These are phyloP conservation scores for Hippocampus barbouri DNA, from an alignment of 2,113 vertebrate species.

Conservation along the genomic window DNA sequence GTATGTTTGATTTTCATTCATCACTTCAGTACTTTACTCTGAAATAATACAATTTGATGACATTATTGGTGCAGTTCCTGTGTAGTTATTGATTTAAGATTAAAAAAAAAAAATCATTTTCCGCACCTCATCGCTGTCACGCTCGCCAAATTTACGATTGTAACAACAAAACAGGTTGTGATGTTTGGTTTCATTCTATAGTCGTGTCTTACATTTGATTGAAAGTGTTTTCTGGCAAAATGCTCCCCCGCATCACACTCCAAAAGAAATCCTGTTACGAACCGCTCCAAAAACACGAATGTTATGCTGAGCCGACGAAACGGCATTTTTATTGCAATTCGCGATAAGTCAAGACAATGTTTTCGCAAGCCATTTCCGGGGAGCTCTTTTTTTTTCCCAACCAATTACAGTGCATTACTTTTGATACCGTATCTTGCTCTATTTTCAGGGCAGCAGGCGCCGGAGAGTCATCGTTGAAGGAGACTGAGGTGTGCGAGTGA, in stretches of 20 bases:
- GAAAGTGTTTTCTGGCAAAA: too few species aligned
- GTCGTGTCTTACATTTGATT: too few species aligned
- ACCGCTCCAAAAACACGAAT: background rate
- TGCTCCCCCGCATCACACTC: background rate
- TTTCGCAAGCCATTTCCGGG: background rate
- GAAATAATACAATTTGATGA: background rate
- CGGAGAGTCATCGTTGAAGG: conserved; percentile 28
- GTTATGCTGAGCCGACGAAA: background rate
- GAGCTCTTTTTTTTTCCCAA: background rate
- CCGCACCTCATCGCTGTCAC: too few species aligned
- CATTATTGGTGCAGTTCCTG: background rate
- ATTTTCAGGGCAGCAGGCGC: background rate
- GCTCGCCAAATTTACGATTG: too few species aligned
- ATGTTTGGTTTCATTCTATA: too few species aligned
- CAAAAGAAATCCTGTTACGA: background rate
- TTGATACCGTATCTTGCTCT: background rate
- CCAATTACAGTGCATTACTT: background rate
- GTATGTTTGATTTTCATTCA: too few species aligned
- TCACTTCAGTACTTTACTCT: too few species aligned
- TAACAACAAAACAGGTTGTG: too few species aligned
- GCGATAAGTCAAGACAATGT: background rate
- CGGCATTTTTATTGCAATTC: background rate
- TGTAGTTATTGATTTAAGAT: background rate
- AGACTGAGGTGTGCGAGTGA: conserved; percentile 27
- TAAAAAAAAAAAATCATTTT: too few species aligned